These are phyloP conservation scores for Penelope pileata DNA, from an alignment of 2,113 vertebrate genomes.

Conservation along the genomic window DNA sequence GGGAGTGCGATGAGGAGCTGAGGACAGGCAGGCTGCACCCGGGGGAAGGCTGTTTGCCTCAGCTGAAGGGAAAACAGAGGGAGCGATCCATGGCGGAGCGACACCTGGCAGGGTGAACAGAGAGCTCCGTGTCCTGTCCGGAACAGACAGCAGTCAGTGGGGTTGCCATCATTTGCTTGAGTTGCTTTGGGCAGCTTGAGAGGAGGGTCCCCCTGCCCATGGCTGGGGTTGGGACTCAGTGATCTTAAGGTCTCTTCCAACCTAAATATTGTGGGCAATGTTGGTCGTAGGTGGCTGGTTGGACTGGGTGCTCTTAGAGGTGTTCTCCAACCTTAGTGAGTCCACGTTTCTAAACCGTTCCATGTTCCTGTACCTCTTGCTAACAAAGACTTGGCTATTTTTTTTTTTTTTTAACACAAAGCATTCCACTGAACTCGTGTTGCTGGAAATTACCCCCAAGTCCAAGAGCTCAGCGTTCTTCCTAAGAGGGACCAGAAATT, in stretches of 20 bases:
- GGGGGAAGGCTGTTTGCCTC: background rate
- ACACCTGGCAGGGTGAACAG: background rate
- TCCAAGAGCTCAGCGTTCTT: background rate
- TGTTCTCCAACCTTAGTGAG: no score
- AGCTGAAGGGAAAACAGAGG: background rate
- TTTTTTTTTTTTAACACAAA: background rate
- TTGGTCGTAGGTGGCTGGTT: no score
- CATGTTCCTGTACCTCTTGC: no score
- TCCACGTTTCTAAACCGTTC: no score
- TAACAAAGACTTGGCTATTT: background rate
- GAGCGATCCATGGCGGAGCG: background rate
- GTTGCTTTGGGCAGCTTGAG: background rate
- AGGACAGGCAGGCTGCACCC: background rate
- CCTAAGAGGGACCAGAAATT: background rate
- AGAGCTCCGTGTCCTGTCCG: background rate
- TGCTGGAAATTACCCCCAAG: background rate
- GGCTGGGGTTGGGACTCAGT: no score
- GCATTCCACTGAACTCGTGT: background rate
- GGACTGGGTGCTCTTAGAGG: no score
- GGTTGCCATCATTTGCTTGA: no score
- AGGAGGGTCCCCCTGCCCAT: no score
- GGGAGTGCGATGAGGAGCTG: no score
- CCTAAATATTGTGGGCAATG: no score
- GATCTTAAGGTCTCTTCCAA: no score
- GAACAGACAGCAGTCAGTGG: no score